phyloP scores from a whole-genome alignment of 2,888 invertebrate genomes.

The Monochamus alternatus region DNA sequence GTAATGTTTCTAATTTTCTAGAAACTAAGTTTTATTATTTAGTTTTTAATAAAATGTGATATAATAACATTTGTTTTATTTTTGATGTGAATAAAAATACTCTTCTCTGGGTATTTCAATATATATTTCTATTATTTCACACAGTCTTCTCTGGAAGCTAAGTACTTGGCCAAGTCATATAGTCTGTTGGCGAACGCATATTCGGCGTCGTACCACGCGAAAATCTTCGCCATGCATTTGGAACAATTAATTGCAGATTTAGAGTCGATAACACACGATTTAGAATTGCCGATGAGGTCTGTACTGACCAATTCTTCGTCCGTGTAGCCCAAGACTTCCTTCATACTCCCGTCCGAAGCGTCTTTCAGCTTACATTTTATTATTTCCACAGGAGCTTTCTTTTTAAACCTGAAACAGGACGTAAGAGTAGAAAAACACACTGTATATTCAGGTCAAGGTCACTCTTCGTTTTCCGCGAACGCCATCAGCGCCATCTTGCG shows the following conservation, averaged over 20 bases:
- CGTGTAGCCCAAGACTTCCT: slow-evolving; percentile 46
- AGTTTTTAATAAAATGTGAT: slow-evolving; percentile 21
- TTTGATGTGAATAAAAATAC: not conserved
- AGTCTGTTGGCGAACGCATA: slow-evolving; percentile 52
- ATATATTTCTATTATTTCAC: not conserved
- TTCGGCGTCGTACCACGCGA: slow-evolving; percentile 56
- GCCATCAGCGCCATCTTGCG: no score
- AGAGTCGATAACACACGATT: slow-evolving; percentile 53
- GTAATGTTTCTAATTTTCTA: slow-evolving; percentile 41
- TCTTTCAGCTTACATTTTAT: slow-evolving; percentile 48
- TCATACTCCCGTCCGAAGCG: slow-evolving; percentile 52
- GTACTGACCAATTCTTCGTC: slow-evolving; percentile 49
- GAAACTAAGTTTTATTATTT: slow-evolving; percentile 35
- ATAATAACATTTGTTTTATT: not conserved
- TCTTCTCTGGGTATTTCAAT: not conserved
- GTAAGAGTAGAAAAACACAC: not conserved
- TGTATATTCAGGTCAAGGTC: no score
- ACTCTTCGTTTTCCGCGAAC: no score
- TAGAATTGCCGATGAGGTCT: slow-evolving; percentile 51
- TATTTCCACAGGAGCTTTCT: slow-evolving; percentile 47
- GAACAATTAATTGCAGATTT: slow-evolving; percentile 47
- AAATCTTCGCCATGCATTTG: slow-evolving; percentile 48
- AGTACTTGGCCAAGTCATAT: slow-evolving; percentile 71
- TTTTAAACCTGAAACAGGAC: slow-evolving; percentile 44
- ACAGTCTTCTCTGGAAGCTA: slow-evolving; percentile 58